Evolutionary conservation across 2,797 vertebrate genomes (phyloP).

Genomic region (Syngnathus rostellatus): DNA sequence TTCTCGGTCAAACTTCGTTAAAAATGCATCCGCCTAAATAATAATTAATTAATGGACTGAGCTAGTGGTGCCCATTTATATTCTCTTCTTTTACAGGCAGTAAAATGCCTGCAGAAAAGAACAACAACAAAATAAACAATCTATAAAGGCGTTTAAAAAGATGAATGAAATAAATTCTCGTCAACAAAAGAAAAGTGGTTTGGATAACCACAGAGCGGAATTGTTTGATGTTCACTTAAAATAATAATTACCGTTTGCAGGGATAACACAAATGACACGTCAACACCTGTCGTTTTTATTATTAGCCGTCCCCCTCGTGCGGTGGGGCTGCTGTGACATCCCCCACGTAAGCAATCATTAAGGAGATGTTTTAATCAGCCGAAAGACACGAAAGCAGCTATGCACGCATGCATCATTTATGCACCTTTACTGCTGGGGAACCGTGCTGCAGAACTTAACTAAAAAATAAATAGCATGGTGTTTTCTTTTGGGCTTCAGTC

Average conservation of each 20-base stretch:
- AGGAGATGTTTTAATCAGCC: constrained; percentile 14
- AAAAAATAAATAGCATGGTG: constrained; percentile 9
- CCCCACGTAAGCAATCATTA: constrained; percentile 6
- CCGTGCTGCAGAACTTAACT: constrained; percentile 1
- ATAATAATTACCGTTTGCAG: neutral
- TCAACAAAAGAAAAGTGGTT: constrained; percentile 8
- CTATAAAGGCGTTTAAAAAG: constrained; percentile 10
- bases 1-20: constrained; percentile 1
- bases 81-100: neutral
- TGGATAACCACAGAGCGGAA: constrained; percentile 4
- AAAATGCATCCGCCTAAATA: constrained; percentile 1
- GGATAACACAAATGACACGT: constrained; percentile 6
- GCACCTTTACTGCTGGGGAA: neutral
- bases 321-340: neutral
- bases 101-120: neutral
- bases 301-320: neutral
- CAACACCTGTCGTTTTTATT: neutral
- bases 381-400: neutral
- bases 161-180: constrained; percentile 4
- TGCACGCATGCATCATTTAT: constrained; percentile 7
- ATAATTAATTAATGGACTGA: constrained; percentile 3
- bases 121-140: too few species aligned
- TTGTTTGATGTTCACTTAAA: constrained; percentile 19
- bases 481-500: constrained; percentile 10
- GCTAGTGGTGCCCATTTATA: neutral